Evolutionary conservation across 2,797 vertebrate genomes (phyloP).

Genomic region (Sphenopsis melanotis): DNA sequence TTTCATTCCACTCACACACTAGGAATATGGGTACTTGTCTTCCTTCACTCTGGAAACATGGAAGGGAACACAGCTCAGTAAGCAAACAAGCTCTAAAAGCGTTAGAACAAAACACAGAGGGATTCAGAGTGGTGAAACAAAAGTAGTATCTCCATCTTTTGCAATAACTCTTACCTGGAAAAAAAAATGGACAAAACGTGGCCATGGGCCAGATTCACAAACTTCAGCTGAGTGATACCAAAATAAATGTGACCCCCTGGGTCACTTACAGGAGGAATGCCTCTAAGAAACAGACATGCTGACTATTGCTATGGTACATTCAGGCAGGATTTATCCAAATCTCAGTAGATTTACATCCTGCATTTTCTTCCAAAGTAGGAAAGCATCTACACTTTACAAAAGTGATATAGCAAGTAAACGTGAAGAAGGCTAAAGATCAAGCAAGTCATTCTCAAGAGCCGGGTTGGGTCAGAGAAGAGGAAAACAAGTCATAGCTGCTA

Average conservation of each 20-base stretch:
- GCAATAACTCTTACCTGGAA: not conserved
- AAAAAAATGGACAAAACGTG: not conserved
- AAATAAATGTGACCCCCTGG: conserved; percentile 7
- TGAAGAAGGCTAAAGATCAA: not conserved
- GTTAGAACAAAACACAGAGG: conserved; percentile 33
- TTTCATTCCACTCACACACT: not conserved
- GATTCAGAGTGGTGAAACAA: conserved; percentile 5
- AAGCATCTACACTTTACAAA: not conserved
- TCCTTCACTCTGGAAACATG: conserved; percentile 2
- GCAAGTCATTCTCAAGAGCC: not conserved
- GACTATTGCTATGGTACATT: not conserved
- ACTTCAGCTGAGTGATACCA: not conserved
- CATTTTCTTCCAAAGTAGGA: not conserved
- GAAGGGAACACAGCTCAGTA: conserved; percentile 13
- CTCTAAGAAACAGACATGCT: not conserved
- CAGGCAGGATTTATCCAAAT: not conserved
- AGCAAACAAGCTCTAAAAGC: conserved; percentile 39
- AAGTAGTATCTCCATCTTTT: not conserved
- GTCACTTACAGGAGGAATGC: not conserved
- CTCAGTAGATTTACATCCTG: not conserved
- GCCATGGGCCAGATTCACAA: not conserved
- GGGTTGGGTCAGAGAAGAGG: not conserved
- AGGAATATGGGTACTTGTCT: not conserved
- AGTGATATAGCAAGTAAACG: not conserved
- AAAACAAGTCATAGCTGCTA: not conserved